These are phyloP conservation scores for Eristalinus sepulchralis DNA, from an alignment of 2,888 invertebrate species.

Conservation along the genomic window DNA sequence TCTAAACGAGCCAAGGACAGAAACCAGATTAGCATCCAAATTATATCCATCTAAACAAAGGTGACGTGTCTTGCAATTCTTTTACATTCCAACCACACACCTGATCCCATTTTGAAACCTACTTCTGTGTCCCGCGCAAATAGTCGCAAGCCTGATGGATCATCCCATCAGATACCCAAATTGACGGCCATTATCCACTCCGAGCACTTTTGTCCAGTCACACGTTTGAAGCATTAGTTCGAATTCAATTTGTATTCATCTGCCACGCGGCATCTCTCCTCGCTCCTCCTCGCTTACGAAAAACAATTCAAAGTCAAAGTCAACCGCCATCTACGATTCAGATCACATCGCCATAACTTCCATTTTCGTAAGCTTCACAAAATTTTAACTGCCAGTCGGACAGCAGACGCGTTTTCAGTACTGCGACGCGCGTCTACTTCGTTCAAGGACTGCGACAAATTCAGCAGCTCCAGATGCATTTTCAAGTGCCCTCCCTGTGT, in stretches of 20 bases:
- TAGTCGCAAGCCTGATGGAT: neutral
- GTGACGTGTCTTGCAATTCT: neutral
- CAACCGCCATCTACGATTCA: slow-evolving; percentile 29
- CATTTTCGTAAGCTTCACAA: neutral
- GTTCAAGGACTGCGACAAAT: neutral
- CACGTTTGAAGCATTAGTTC: neutral
- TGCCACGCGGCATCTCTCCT: neutral
- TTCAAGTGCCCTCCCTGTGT: neutral
- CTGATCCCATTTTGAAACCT: neutral
- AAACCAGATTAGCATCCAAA: neutral
- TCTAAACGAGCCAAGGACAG: neutral
- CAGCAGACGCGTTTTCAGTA: too few relatives aligned
- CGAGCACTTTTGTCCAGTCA: neutral
- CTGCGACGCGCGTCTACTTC: neutral
- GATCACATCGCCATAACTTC: slow-evolving; percentile 32
- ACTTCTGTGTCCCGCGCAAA: neutral
- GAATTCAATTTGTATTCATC: neutral
- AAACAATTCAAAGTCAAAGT: slow-evolving; percentile 10
- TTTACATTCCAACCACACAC: neutral
- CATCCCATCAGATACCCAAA: neutral
- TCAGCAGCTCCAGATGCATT: neutral
- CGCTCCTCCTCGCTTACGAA: neutral
- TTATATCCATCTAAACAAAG: neutral
- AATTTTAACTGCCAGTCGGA: neutral
- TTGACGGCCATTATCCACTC: neutral